A percentile compares a stretch with the other conserved stretches of the same genome.
Conservation (phyloP, 2,797 vertebrate genomes). For the Tamandua tetradactyla region DNA sequence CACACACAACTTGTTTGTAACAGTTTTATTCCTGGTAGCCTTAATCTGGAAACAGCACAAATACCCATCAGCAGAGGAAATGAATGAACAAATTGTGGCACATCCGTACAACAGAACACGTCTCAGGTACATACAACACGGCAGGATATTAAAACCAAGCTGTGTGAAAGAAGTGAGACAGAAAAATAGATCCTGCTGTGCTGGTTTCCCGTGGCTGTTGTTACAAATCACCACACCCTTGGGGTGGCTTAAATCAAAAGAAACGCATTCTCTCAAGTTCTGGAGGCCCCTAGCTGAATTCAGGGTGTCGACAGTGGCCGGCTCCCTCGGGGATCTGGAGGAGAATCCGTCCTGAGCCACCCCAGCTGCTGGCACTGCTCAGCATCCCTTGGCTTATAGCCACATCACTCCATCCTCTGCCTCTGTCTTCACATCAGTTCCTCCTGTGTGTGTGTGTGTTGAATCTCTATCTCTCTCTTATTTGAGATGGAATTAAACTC, state of each 20-base stretch:
- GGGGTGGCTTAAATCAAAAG: not conserved
- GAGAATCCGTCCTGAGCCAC: not conserved
- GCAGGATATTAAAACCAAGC: not conserved
- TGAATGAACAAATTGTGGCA: not conserved
- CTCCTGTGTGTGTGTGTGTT: not conserved
- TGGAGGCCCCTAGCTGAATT: not conserved
- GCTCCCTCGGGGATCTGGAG: not conserved
- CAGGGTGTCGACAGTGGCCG: too few relatives aligned
- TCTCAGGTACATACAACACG: not conserved
- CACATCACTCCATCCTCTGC: not conserved
- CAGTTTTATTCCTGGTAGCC: not conserved
- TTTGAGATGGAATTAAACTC: not conserved
- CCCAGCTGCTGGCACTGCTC: not conserved
- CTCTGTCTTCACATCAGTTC: not conserved
- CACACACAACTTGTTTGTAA: not conserved
- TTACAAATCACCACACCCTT: not conserved
- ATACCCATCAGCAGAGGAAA: not conserved
- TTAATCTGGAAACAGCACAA: not conserved
- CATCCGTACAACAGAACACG: not conserved
- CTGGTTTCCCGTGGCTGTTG: not conserved
- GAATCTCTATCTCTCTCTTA: not conserved
- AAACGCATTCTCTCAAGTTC: not conserved
- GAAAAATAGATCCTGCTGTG: not conserved
- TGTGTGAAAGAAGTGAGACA: not conserved
- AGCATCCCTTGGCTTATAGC: not conserved